Conservation (phyloP, 2,888 invertebrate species). For the Nomada fucata region DNA sequence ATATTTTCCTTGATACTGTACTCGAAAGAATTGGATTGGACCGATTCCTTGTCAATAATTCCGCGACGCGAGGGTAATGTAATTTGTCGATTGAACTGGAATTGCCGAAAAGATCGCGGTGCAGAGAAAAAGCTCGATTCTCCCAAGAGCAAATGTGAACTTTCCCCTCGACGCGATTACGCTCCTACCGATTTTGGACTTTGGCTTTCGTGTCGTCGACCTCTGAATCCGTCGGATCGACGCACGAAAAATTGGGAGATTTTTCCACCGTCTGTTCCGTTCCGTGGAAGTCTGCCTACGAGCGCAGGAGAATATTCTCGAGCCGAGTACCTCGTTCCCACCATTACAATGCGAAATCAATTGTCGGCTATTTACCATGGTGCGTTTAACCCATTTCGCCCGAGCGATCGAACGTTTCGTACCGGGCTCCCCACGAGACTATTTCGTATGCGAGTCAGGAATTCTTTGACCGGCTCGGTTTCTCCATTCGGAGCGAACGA, state of each 20-base stretch:
- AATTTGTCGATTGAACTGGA: too few species aligned
- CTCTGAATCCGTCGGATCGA: not conserved
- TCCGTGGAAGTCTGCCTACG: not conserved
- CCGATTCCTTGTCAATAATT: too few species aligned
- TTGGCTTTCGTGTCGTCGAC: not conserved
- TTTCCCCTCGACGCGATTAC: too few species aligned
- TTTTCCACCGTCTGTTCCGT: not conserved
- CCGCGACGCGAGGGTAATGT: too few species aligned
- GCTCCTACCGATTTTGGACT: too few species aligned
- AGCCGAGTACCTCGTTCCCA: constrained; percentile 14
- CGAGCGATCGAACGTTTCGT: constrained; percentile 18
- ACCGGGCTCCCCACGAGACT: constrained; percentile 14
- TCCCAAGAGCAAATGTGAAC: too few species aligned
- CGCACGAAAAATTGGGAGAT: constrained; percentile 1
- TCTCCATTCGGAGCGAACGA: not conserved
- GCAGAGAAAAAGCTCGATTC: too few species aligned
- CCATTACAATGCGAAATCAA: constrained; percentile 47
- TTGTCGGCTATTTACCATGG: constrained; percentile 46
- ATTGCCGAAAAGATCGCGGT: too few species aligned
- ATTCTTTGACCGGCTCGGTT: constrained; percentile 1
- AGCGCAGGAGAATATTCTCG: not conserved
- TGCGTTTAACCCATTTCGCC: constrained; percentile 47
- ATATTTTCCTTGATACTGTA: too few species aligned
- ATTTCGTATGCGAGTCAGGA: constrained; percentile 25
- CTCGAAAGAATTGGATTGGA: too few species aligned